Conservation (phyloP, 2,888 invertebrate species). For the Microchrysa polita region DNA sequence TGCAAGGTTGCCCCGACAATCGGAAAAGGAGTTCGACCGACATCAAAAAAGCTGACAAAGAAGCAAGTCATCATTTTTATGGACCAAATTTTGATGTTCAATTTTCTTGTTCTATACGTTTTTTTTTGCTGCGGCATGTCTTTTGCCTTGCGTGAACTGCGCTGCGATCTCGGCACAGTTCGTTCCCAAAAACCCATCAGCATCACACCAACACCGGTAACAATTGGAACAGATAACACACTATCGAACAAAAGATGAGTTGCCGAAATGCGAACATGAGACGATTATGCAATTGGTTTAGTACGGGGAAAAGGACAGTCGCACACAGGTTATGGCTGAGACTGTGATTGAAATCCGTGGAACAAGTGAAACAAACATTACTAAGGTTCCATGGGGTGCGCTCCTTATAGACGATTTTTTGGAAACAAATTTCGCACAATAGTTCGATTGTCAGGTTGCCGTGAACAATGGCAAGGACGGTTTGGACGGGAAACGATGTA, state of each 20-base stretch:
- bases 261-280: constrained; percentile 36
- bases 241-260: constrained; percentile 19
- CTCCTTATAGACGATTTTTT: constrained; percentile 12
- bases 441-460: background rate
- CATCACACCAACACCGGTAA: background rate
- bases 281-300: constrained; percentile 37
- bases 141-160: constrained; percentile 5
- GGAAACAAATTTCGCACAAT: constrained; percentile 40
- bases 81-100: constrained; percentile 22
- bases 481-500: constrained; percentile 18
- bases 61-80: constrained; percentile 33
- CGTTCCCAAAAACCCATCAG: constrained; percentile 7
- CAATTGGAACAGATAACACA: background rate
- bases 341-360: constrained; percentile 6
- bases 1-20: constrained; percentile 1
- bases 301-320: constrained; percentile 11
- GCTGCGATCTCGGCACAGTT: background rate
- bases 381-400: constrained; percentile 18
- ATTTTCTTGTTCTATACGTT: background rate
- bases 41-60: constrained; percentile 21
- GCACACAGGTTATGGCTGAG: constrained; percentile 28
- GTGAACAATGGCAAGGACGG: constrained; percentile 5
- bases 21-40: constrained; percentile 15
- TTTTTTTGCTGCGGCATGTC: too few relatives aligned
- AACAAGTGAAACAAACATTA: constrained; percentile 32